Conservation (phyloP, 1,140 invertebrate genomes). For the Sogatella furcifera region DNA sequence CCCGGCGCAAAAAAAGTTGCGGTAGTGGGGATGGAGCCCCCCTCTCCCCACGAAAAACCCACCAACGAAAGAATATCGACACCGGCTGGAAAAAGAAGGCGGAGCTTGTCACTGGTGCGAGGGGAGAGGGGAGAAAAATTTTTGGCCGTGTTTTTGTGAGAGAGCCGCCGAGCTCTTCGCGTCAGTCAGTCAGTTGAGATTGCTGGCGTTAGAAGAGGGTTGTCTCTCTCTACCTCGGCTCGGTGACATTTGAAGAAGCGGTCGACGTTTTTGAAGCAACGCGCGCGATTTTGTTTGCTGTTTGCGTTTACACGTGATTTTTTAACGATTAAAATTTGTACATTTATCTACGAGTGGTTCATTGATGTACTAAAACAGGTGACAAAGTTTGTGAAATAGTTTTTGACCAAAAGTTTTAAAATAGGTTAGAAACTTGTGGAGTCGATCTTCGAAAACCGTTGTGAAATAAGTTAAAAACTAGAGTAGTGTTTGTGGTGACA, state of each 20-base stretch:
- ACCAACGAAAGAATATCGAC: constrained; percentile 20
- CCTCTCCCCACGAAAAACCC: too few species aligned
- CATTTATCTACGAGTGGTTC: too few species aligned
- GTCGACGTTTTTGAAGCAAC: constrained; percentile 4
- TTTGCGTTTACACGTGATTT: neutral
- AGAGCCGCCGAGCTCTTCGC: neutral
- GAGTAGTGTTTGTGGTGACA: too few species aligned
- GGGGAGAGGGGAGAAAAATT: constrained; percentile 17
- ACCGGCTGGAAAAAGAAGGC: constrained; percentile 17
- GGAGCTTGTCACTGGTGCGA: constrained; percentile 11
- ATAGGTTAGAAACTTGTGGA: too few species aligned
- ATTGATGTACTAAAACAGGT: too few species aligned
- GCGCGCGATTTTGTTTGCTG: neutral
- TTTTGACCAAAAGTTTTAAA: too few species aligned
- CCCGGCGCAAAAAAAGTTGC: constrained; percentile 15
- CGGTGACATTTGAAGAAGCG: neutral
- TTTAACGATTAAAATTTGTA: too few species aligned
- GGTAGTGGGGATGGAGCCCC: constrained; percentile 4
- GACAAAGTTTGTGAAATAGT: too few species aligned
- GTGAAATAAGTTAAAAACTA: too few species aligned
- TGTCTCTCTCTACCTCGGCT: neutral
- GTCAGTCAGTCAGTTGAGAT: constrained; percentile 12
- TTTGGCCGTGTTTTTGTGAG: constrained; percentile 17
- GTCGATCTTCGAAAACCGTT: too few species aligned
- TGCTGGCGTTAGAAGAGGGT: constrained; percentile 11